These are phyloP conservation scores for Papio anubis DNA, from an alignment of 2,113 vertebrate species.

Conservation along the genomic window DNA sequence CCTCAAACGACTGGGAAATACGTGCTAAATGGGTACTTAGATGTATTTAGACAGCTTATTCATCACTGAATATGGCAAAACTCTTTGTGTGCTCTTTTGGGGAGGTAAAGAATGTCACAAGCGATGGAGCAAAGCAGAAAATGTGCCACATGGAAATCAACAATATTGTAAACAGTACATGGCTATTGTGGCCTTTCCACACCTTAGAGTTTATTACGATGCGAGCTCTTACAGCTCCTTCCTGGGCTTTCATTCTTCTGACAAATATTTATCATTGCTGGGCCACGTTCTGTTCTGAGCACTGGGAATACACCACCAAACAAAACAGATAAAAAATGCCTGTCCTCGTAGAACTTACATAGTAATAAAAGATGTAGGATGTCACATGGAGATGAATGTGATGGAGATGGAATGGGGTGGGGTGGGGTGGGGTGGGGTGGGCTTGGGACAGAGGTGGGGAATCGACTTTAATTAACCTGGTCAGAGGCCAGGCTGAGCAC, in stretches of 20 bases:
- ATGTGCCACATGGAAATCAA: background rate
- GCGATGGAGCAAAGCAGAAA: background rate
- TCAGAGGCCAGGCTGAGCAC: background rate
- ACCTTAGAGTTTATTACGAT: background rate
- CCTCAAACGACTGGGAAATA: background rate
- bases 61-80: background rate
- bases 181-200: background rate
- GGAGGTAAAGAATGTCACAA: background rate
- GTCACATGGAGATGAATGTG: accelerated
- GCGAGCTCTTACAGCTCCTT: background rate
- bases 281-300: background rate
- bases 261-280: background rate
- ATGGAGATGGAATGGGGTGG: background rate
- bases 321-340: background rate
- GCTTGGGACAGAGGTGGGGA: accelerated
- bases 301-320: background rate
- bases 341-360: background rate
- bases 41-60: slow-evolving; percentile 10
- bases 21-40: background rate
- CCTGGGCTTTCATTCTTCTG: background rate
- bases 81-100: background rate
- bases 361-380: background rate
- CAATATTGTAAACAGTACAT: background rate
- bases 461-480: background rate
- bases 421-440: accelerated